Evolutionary conservation across 1,140 invertebrate genomes (phyloP).

Genomic region (Megathymus violae): DNA sequence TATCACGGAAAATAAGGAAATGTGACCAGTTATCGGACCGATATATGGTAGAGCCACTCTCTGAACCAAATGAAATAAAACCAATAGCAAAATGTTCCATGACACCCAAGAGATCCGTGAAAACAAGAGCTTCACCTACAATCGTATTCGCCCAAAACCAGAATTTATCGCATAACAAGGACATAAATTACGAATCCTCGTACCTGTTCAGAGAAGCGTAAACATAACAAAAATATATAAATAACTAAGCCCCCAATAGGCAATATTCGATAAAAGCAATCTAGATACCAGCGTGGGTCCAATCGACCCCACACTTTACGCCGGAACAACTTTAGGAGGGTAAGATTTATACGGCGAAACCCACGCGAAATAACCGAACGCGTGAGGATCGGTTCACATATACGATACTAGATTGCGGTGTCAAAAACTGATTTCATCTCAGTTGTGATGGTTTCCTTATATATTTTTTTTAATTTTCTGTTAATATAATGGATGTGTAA

Average conservation of each 20-base stretch:
- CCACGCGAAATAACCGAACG: slow-evolving; percentile 49
- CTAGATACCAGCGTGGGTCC: slow-evolving; percentile 57
- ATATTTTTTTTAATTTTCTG: no score
- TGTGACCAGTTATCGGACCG: no score
- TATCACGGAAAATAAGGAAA: no score
- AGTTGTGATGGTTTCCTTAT: no score
- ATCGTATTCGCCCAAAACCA: slow-evolving; percentile 12
- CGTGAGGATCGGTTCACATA: not conserved
- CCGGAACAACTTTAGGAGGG: slow-evolving; percentile 61
- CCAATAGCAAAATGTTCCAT: no score
- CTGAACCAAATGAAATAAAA: no score
- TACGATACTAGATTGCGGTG: not conserved
- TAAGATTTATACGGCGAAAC: slow-evolving; percentile 59
- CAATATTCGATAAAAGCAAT: slow-evolving; percentile 73
- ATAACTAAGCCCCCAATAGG: slow-evolving; percentile 49
- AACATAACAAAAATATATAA: slow-evolving; percentile 52
- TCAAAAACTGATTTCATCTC: not conserved
- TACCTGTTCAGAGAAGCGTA: slow-evolving; percentile 23
- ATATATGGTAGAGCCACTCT: no score
- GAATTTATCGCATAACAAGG: slow-evolving; percentile 17
- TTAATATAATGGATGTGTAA: no score
- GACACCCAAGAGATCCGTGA: not conserved
- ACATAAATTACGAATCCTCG: slow-evolving; percentile 25
- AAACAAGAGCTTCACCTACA: not conserved
- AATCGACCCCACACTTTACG: slow-evolving; percentile 58